Evolutionary conservation across 1,140 invertebrate species (phyloP), one percentile per base, ranked within the genome.

Genomic region (Spodoptera litura): DNA sequence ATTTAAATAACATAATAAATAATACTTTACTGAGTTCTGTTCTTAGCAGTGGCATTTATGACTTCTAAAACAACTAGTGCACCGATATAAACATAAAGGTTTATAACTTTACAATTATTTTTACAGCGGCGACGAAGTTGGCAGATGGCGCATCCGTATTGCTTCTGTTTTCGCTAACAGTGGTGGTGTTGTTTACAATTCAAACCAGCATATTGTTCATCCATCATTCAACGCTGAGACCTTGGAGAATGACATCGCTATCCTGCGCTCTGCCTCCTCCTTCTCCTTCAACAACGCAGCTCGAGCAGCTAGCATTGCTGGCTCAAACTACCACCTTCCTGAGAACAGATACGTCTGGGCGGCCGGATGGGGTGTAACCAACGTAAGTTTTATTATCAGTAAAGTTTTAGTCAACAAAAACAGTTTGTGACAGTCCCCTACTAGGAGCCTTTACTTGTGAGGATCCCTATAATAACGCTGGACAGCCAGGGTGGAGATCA

Each of bases 231-330:
- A 96, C 78, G 75, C 91, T 0, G 70, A 82, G 0, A 96, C 95
- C 72, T 86, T 96, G 2, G 91, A 95, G 4, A 96, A 96, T 82
- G 96, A 97, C 79, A 87, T 97, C 12, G 97, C 96, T n/a, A 82
- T 97, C 0, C 81, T 97, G n/a, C 93, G 91, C 49, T 81, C 96
- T 0, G 85, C 93, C 2, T 88, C 95, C 9, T 94, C 95, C 11
- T 91, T 96, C 2, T 81, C 90, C 2, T 87, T 85, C 11, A 68
- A 27, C 12, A 83, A 70, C 61, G 75, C 73, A 15, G 84, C 89
- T 2, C 70, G 55, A 25, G 51, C 83, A 11, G 89, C 71, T 3
- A 71, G 58, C 12, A 87, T 90, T 15, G 85, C 89, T 56, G 85
- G 85, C 0, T 5, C 81, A 25, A 87, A 83, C 68, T 91, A 90